These are phyloP conservation scores for Andrena camellia DNA, from an alignment of 2,888 invertebrate species.

Conservation along the genomic window DNA sequence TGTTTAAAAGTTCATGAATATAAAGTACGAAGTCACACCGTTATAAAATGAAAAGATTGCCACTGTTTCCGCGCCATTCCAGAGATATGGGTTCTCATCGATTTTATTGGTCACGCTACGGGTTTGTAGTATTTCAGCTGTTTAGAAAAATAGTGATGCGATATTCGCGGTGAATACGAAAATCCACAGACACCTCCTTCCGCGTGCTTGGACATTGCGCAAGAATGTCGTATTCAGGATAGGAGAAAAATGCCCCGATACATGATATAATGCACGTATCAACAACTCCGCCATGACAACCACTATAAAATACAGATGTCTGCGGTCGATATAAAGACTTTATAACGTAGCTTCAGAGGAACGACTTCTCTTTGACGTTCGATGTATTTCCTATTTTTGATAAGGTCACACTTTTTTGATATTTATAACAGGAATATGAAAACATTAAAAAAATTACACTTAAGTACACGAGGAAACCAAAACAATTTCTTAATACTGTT, in stretches of 20 bases:
- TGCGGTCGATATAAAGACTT: conserved; percentile 44
- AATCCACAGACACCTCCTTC: conserved; percentile 28
- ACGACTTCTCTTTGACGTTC: conserved; percentile 7
- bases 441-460: no score
- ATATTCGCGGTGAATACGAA: conserved; percentile 2
- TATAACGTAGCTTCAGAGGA: neutral
- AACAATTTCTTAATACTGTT: no score
- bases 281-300: conserved; percentile 42
- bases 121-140: neutral
- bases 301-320: conserved; percentile 69
- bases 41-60: neutral
- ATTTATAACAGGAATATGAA: neutral
- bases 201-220: neutral
- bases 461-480: no score
- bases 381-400: neutral
- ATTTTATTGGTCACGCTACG: neutral
- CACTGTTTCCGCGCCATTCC: neutral
- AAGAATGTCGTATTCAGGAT: conserved; percentile 17
- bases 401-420: neutral
- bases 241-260: conserved; percentile 21
- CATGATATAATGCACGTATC: conserved; percentile 63
- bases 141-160: neutral
- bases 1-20: no score
- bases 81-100: neutral
- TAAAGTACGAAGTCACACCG: no score